phyloP scores from a whole-genome alignment of 2,888 invertebrate genomes.

The Hydrotaea cyrtoneurina region DNA sequence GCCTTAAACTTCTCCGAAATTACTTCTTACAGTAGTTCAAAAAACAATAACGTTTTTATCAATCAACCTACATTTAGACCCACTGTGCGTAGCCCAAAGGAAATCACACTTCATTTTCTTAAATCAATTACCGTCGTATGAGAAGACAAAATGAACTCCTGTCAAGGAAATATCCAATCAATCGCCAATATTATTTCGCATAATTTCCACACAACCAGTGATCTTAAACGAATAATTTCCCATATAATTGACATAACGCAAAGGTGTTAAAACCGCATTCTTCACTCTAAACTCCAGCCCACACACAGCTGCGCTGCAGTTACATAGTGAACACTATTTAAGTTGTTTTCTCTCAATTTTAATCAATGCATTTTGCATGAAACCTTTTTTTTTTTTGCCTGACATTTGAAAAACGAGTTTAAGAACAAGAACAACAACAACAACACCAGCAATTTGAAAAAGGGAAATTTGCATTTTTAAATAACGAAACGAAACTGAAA shows the following conservation, averaged over 20 bases:
- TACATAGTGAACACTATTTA: not conserved
- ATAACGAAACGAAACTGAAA: not conserved
- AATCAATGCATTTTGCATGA: conserved; percentile 27
- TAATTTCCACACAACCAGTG: not conserved
- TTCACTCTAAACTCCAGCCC: not conserved
- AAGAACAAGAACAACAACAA: conserved; percentile 14
- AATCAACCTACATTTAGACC: no score
- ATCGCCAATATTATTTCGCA: not conserved
- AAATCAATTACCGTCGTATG: no score
- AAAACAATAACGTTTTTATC: no score
- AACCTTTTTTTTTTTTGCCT: conserved; percentile 34
- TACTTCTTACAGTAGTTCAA: no score
- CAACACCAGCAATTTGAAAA: conserved; percentile 4
- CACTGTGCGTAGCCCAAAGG: no score
- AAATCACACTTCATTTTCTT: no score
- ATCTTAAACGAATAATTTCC: conserved; percentile 6
- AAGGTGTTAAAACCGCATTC: conserved; percentile 46
- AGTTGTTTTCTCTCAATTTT: not conserved
- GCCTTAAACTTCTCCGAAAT: no score
- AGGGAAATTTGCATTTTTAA: conserved; percentile 39
- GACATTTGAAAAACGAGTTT: conserved; percentile 49
- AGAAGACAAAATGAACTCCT: no score
- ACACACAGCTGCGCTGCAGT: conserved; percentile 24
- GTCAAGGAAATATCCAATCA: not conserved
- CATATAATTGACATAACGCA: conserved; percentile 24